Conservation (phyloP, 2,888 invertebrate genomes). For the Bhutanitis thaidina region DNA sequence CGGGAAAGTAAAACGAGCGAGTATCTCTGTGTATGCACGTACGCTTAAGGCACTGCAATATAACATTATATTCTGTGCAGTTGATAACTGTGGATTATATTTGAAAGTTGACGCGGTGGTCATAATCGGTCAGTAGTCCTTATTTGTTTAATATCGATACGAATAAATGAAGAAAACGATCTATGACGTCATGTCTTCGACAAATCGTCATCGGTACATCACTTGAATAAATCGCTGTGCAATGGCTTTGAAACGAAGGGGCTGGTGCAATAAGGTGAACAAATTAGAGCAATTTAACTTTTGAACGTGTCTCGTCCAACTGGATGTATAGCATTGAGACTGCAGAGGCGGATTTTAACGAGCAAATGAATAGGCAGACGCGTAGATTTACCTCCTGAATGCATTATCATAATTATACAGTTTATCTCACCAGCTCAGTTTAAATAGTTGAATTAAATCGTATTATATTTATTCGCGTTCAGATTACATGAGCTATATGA, state of each 20-base stretch:
- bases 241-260: constrained; percentile 57
- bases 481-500: constrained; percentile 7
- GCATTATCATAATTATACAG: constrained; percentile 21
- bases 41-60: too few species aligned
- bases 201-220: constrained; percentile 34
- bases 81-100: too few species aligned
- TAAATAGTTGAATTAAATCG: constrained; percentile 16
- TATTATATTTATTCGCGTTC: not conserved
- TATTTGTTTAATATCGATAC: too few species aligned
- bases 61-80: too few species aligned
- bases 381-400: constrained; percentile 19
- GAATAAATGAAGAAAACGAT: too few species aligned
- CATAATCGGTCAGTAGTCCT: too few species aligned
- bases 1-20: too few species aligned
- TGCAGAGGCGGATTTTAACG: constrained; percentile 31
- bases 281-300: constrained; percentile 76
- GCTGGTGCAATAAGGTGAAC: constrained; percentile 62
- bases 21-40: too few species aligned
- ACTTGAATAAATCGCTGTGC: constrained; percentile 53
- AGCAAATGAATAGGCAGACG: constrained; percentile 33
- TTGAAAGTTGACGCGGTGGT: too few species aligned
- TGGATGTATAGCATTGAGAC: constrained; percentile 33
- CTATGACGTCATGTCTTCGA: constrained; percentile 21
- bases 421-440: constrained; percentile 12
- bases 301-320: constrained; percentile 53